A percentile compares a stretch with the other conserved stretches of the same genome.
phyloP scores from a whole-genome alignment of 1,140 invertebrate genomes.

The Drosophila kepulauana region DNA sequence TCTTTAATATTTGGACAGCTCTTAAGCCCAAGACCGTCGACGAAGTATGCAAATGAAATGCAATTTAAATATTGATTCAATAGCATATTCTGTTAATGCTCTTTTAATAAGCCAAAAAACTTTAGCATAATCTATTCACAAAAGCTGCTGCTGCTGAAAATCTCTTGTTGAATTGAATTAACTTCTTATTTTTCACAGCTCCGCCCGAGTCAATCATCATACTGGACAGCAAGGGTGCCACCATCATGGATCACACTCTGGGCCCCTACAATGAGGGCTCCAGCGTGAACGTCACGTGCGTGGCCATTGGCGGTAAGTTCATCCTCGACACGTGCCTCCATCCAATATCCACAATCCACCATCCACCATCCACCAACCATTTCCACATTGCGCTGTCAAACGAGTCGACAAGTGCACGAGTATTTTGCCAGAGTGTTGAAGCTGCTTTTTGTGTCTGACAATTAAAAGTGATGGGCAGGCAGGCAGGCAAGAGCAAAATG shows the following conservation, averaged over 20 bases:
- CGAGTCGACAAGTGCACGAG: slow-evolving; percentile 17
- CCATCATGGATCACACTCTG: slow-evolving; percentile 90
- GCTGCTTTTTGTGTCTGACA: slow-evolving; percentile 76
- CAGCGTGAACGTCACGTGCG: slow-evolving; percentile 92
- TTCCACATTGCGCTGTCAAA: slow-evolving; percentile 8
- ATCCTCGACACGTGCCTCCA: slow-evolving; percentile 4
- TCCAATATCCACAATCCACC: not conserved
- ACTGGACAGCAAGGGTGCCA: slow-evolving; percentile 90
- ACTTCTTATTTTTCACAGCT: slow-evolving; percentile 85
- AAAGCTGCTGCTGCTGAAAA: not conserved
- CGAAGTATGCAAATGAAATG: slow-evolving; percentile 7
- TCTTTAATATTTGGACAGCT: slow-evolving; percentile 49
- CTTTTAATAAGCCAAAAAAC: not conserved
- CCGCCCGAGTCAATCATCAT: slow-evolving; percentile 91
- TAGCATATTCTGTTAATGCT: not conserved
- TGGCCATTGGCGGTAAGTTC: slow-evolving; percentile 92
- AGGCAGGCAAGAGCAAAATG: slow-evolving; percentile 33
- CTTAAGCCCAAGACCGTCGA: slow-evolving; percentile 8
- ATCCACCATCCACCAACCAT: not conserved
- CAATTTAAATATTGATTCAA: slow-evolving; percentile 1
- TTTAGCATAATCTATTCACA: not conserved
- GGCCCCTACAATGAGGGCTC: slow-evolving; percentile 93
- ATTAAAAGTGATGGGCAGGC: slow-evolving; percentile 80
- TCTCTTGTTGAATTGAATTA: slow-evolving; percentile 5
- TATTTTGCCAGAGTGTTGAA: slow-evolving; percentile 63